Base-by-base conservation (phyloP, 2,888 invertebrate genomes). In the Choreutis nemorana region DNA sequence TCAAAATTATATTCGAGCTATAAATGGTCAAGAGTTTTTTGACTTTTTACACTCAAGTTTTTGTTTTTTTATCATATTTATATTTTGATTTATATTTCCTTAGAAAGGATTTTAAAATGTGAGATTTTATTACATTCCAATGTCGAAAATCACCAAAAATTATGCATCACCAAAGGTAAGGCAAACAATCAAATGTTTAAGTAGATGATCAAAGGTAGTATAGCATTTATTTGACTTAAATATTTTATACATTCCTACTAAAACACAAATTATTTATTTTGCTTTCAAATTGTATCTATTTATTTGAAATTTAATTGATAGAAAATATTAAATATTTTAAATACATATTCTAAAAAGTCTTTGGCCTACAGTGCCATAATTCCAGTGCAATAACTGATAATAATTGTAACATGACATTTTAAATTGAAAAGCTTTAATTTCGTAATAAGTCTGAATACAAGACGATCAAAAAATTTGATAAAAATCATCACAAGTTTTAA, bases 11-110 rank as follows among this genome's bases (percentile, higher is more conserved):
- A 62, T 59, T 68, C 78, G 80, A 80, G 80, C 80, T 79, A 79
- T 65, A 63, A 65, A 67, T 78, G 80, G 80, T 80, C 80, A 79
- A 77, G 75, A 66, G 75, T 79, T 79, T 68, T 78, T 79, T 77
- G 75, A 78, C 79, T 80, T 80, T 80, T 80, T 80, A 80, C 80
- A 75, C 80, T 80, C 80, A 79, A 79, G 79, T 79, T 77, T 50
- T 45, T 51, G 49, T 56, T 59, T 40, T 40, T 41, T 39, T 45
- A 43, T 46, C 54, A 54, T 51, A 52, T 61, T 62, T 59, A 49
- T 23, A 4, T 5, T 26, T 23, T 26, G 14, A n/a, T 26, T 63
- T 68, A 62, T 56, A 50, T 55, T 68, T 65, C 53, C 50, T 48
- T 64, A 57, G 55, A 59, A 50, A 49, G 59, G 51, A 62, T 44